Conservation (phyloP, 2,797 vertebrate genomes). For the Pithecia hirsuta region DNA sequence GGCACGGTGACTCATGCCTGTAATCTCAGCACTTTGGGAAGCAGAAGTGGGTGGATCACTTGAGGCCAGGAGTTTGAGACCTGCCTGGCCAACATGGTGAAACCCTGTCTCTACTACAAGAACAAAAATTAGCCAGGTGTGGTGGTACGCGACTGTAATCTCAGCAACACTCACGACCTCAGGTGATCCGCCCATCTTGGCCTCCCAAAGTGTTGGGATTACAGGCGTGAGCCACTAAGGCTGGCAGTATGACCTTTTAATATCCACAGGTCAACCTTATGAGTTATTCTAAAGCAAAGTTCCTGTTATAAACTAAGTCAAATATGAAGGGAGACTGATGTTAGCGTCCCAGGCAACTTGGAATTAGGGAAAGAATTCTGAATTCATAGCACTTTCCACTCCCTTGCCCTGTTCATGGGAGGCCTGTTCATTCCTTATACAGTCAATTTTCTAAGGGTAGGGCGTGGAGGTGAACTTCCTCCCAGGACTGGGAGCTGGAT, state of each 20-base stretch:
- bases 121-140: too few relatives aligned
- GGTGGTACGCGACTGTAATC: too few relatives aligned
- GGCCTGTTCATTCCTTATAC: not conserved
- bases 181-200: too few relatives aligned
- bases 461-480: not conserved
- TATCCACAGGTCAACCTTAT: not conserved
- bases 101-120: too few relatives aligned
- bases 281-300: not conserved
- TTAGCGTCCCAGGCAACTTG: not conserved
- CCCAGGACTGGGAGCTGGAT: not conserved
- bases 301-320: not conserved
- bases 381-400: not conserved
- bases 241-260: not conserved
- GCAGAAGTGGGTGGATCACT: too few relatives aligned
- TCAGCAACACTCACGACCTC: too few relatives aligned
- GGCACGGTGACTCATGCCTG: too few relatives aligned
- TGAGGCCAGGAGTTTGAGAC: too few relatives aligned
- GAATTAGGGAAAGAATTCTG: not conserved
- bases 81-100: too few relatives aligned
- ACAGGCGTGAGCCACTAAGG: too few relatives aligned
- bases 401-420: not conserved
- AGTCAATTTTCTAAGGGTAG: not conserved
- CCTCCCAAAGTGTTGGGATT: too few relatives aligned
- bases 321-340: not conserved
- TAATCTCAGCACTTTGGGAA: too few relatives aligned